Percentiles rank a stretch among this genome's conserved stretches.
Evolutionary conservation across 2,113 vertebrate species (phyloP).

Genomic region (Esox niger): DNA sequence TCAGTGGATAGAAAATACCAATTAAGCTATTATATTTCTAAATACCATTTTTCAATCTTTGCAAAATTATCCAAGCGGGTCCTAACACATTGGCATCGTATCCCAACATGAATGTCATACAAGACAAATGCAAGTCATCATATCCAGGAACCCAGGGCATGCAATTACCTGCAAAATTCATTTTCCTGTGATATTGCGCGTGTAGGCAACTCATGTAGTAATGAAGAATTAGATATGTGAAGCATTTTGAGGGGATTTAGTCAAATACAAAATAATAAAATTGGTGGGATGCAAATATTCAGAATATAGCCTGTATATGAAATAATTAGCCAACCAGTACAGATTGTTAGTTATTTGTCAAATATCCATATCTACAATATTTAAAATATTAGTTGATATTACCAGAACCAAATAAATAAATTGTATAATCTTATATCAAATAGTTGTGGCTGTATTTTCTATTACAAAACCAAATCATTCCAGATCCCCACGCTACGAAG

Average conservation of each 20-base stretch:
- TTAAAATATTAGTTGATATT: too few relatives aligned
- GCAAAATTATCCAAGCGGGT: neutral
- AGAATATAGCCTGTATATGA: too few relatives aligned
- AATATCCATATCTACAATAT: too few relatives aligned
- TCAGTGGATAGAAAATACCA: neutral
- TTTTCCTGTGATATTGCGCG: slow-evolving; percentile 36
- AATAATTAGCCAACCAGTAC: too few relatives aligned
- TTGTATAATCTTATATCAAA: too few relatives aligned
- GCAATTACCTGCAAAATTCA: slow-evolving; percentile 31
- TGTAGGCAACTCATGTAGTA: slow-evolving; percentile 28
- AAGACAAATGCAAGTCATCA: neutral
- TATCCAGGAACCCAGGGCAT: neutral
- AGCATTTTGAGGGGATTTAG: neutral
- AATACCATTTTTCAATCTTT: neutral
- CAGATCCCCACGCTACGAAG: slow-evolving; percentile 22
- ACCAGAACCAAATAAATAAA: too few relatives aligned
- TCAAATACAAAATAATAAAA: too few relatives aligned
- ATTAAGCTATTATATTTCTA: neutral
- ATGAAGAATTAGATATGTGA: neutral
- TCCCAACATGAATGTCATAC: neutral
- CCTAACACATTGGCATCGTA: neutral
- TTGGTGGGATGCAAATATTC: too few relatives aligned
- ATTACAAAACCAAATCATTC: too few relatives aligned
- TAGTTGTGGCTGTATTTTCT: too few relatives aligned
- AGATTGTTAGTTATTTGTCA: too few relatives aligned